phyloP scores from a whole-genome alignment of 2,797 vertebrate genomes.

The Siniperca obscura region DNA sequence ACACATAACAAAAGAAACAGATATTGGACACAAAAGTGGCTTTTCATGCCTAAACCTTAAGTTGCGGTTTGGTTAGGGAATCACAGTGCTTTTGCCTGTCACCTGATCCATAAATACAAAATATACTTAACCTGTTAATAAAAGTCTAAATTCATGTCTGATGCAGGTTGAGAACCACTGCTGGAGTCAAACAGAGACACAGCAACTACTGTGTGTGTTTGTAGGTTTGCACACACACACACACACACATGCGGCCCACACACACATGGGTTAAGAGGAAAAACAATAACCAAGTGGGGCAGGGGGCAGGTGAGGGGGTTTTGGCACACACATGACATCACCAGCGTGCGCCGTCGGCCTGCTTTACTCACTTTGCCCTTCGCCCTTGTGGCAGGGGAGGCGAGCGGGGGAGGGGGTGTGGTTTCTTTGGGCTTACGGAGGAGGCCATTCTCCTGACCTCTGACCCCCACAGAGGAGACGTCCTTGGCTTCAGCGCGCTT shows the following conservation, averaged over 20 bases:
- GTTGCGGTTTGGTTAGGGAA: background rate
- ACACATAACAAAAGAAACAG: background rate
- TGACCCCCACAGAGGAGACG: constrained; percentile 54
- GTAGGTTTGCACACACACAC: constrained; percentile 32
- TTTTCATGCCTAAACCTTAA: background rate
- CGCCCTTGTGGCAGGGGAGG: constrained; percentile 59
- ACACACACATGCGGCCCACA: constrained; percentile 5
- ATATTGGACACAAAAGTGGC: background rate
- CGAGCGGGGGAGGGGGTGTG: constrained; percentile 59
- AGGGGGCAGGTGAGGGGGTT: constrained; percentile 35
- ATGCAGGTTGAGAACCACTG: constrained; percentile 69
- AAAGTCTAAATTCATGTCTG: background rate
- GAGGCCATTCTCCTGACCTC: constrained; percentile 79
- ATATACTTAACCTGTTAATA: background rate
- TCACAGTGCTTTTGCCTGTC: background rate
- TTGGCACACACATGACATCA: constrained; percentile 65
- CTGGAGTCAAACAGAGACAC: constrained; percentile 12
- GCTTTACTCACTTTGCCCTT: constrained; percentile 82
- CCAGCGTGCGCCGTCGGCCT: constrained; percentile 49
- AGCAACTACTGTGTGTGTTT: constrained; percentile 22
- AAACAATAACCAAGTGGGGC: constrained; percentile 32
- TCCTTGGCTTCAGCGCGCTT: constrained; percentile 91
- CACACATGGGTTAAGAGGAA: constrained; percentile 50
- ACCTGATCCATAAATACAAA: background rate
- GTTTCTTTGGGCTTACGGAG: constrained; percentile 78